Evolutionary conservation across 2,797 vertebrate genomes (phyloP).

Genomic region (Trematomus bernacchii): DNA sequence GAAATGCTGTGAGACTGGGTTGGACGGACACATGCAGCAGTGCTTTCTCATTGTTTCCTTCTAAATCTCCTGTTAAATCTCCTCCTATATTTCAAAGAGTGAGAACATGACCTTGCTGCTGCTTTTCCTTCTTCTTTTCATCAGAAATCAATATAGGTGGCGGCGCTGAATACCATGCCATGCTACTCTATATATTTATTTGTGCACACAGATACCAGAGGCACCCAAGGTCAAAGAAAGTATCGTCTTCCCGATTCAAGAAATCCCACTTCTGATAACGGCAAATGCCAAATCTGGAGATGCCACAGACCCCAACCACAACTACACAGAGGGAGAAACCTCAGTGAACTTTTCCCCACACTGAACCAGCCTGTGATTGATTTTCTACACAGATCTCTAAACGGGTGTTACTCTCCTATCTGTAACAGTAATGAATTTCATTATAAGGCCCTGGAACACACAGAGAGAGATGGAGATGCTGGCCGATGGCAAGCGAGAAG

Average conservation of each 20-base stretch:
- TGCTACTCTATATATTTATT: slow-evolving; percentile 35
- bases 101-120: slow-evolving; percentile 22
- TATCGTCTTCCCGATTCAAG: slow-evolving; percentile 53
- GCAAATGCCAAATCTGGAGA: slow-evolving; percentile 54
- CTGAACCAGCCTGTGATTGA: slow-evolving; percentile 72
- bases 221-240: slow-evolving; percentile 60
- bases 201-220: slow-evolving; percentile 36
- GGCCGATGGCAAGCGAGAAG: slow-evolving; percentile 27
- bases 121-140: slow-evolving; percentile 30
- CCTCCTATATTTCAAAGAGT: slow-evolving; percentile 33
- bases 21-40: not conserved
- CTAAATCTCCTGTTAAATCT: slow-evolving; percentile 23
- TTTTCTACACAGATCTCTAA: slow-evolving; percentile 78
- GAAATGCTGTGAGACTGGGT: too few relatives aligned
- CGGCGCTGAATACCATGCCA: slow-evolving; percentile 23
- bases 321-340: slow-evolving; percentile 49
- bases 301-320: slow-evolving; percentile 48
- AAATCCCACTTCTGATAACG: slow-evolving; percentile 57
- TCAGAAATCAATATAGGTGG: slow-evolving; percentile 59
- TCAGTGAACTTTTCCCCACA: slow-evolving; percentile 64
- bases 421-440: slow-evolving; percentile 81
- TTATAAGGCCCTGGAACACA: slow-evolving; percentile 69
- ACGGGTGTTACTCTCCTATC: slow-evolving; percentile 76
- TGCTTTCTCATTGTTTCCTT: not conserved
- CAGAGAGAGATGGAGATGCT: slow-evolving; percentile 58